Base-by-base conservation (phyloP, 2,113 vertebrate genomes). In the Glaucomys volans region DNA sequence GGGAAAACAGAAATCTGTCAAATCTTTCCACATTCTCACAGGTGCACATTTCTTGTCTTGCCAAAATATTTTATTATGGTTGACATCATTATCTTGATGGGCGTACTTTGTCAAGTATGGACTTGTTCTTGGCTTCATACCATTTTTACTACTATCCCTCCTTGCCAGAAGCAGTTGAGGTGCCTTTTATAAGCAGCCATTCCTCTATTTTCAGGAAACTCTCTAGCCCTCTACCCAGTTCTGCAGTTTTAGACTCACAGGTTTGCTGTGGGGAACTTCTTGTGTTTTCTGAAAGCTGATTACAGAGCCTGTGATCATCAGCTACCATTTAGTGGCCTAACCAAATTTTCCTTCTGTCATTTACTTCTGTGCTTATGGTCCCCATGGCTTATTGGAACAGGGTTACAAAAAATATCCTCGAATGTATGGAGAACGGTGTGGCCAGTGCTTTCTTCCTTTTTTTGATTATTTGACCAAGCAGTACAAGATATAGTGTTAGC, bases 1-100 rank as follows among this genome's bases (percentile, higher is more conserved):
- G 80, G 79, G 89, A 92, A 95, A 97, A 96, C 52, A 96, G 83
- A 93, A 97, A 96, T 94, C 90, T 97, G 52, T 97, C 91, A 96
- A 90, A 93, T 96, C 85, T n/a, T 32, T 87, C 87, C 50, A 54
- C 72, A 20, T 90, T 98, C 91, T 94, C 66, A 42, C 84, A 93
- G 95, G 95, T 97, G 80, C 81, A 17, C 90, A 57, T 97, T 97
- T 97, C 95, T 91, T 97, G 0, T 77, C 75, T 50, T 97, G 92
- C 97, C 87, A 95, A 82, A 88, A 76, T 86, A 24, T 72, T 95
- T 97, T 50, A 92, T 80, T 97, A 11, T 74, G 76, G 35, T 89
- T 96, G 97, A 97, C 88, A 96, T 97, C 81, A 54, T 69, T 16
- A 1, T 96, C 95, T 98, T 94, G 88, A 69, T 90, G 87, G 93